Conservation (phyloP, 2,113 vertebrate genomes). For the Xiphophorus couchianus region DNA sequence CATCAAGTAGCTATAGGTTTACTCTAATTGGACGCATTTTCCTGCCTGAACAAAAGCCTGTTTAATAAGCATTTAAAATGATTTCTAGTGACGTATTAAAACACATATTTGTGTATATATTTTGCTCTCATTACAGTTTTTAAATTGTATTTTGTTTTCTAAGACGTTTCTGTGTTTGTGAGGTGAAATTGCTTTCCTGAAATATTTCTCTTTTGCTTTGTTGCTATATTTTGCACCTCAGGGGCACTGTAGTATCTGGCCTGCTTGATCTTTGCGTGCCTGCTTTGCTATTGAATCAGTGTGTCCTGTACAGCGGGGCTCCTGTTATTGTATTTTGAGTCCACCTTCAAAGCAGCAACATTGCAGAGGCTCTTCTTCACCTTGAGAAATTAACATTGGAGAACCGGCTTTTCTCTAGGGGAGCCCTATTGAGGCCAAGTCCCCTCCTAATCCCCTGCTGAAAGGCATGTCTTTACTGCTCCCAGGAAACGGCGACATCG, state of each 20-base stretch:
- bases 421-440: slow-evolving; percentile 64
- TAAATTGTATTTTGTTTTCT: not conserved
- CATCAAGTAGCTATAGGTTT: slow-evolving; percentile 85
- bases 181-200: not conserved
- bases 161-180: no score
- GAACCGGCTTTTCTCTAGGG: slow-evolving; percentile 68
- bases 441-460: slow-evolving; percentile 68
- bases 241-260: slow-evolving; percentile 25
- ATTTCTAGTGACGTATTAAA: not conserved
- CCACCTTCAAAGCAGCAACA: slow-evolving; percentile 72
- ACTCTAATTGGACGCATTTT: slow-evolving; percentile 89
- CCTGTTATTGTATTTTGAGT: slow-evolving; percentile 73
- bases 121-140: not conserved
- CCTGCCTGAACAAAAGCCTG: slow-evolving; percentile 66
- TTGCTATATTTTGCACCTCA: not conserved
- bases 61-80: not conserved
- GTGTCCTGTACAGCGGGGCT: slow-evolving; percentile 64
- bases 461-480: slow-evolving; percentile 61
- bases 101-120: not conserved
- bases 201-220: not conserved
- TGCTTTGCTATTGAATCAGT: slow-evolving; percentile 41
- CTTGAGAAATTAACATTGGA: slow-evolving; percentile 79
- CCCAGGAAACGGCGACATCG: slow-evolving; percentile 37
- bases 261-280: slow-evolving; percentile 56
- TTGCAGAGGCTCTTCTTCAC: slow-evolving; percentile 69